Evolutionary conservation across 2,113 vertebrate species (phyloP).

Genomic region (Rousettus leschenaultii): DNA sequence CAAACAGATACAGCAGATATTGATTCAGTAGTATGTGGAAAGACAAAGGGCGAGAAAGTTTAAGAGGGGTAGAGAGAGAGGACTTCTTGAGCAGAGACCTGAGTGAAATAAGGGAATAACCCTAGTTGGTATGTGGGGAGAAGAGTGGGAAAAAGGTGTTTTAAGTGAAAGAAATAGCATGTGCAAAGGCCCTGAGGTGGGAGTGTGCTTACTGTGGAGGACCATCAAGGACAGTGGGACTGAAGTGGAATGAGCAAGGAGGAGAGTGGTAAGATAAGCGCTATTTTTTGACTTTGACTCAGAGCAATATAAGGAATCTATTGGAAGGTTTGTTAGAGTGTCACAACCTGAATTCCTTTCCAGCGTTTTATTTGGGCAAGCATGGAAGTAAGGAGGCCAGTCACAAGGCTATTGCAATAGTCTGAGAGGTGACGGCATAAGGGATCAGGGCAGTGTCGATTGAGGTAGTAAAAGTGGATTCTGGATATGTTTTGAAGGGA

Average conservation of each 20-base stretch:
- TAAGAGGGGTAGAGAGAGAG: background rate
- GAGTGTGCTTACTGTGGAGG: background rate
- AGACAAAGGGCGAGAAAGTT: background rate
- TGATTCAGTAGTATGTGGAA: background rate
- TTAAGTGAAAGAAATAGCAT: background rate
- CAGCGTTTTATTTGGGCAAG: background rate
- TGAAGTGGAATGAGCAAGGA: background rate
- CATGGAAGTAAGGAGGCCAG: background rate
- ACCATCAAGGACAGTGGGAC: no score
- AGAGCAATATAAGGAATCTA: background rate
- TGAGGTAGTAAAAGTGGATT: background rate
- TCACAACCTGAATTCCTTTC: background rate
- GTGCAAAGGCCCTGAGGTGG: background rate
- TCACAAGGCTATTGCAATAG: background rate
- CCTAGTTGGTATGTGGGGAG: background rate
- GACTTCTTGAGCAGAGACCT: background rate
- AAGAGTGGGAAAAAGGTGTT: background rate
- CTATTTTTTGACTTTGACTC: background rate
- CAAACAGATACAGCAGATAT: background rate
- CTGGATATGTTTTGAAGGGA: background rate
- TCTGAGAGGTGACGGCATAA: background rate
- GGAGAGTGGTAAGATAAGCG: background rate
- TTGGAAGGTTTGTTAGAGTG: background rate
- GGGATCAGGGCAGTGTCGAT: background rate
- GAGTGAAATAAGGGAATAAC: background rate